Evolutionary conservation across 2,888 invertebrate species (phyloP), one percentile per base, ranked within the genome.

Genomic region (Apodemia duryi): DNA sequence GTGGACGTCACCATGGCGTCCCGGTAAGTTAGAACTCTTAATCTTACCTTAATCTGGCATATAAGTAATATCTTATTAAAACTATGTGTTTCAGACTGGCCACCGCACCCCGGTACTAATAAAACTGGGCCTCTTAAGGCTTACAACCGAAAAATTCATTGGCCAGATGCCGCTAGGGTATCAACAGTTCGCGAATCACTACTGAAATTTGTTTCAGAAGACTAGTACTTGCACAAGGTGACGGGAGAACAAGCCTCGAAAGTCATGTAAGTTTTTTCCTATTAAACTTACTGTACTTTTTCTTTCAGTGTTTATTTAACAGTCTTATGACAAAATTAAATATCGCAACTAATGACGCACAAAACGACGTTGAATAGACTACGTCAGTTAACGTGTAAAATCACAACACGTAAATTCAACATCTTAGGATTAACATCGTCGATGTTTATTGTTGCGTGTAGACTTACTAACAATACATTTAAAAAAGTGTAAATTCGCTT

Each of bases 181-280:
- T 28, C 28, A 21, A 52, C 21, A n/a, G 9, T 52, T 52, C 28
- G 51, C 51, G 9, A 52, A 52, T 28, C 9, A 21, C 21, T n/a
- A 52, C 28, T 28, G 51, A 28, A 21, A 21, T n/a, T 6, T 52
- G 28, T 52, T 21, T 7, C 7, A 52, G 51, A 52, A 28, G 11
- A 2, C 28, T 1, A 64, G 60, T 28, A 64, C 68, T 57, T 71
- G 71, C 61, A 67, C 69, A 9, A 67, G 46, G 49, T 62, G 68
- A 5, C 60, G 60, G 7, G 52, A 21, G 1, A 38, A 66, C 7
- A 61, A 21, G 41, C 66, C 70, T 2, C 65, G 68, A 11, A 41
- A 69, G 71, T 43, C 0, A 32, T 6, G 70, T 67, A 66, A 67
- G 65, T 67, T 35, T 65, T 21, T 61, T 43, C 41, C n/a, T 62